Evolutionary conservation across 2,113 vertebrate species (phyloP).

Genomic region (Urocynchramus pylzowi): DNA sequence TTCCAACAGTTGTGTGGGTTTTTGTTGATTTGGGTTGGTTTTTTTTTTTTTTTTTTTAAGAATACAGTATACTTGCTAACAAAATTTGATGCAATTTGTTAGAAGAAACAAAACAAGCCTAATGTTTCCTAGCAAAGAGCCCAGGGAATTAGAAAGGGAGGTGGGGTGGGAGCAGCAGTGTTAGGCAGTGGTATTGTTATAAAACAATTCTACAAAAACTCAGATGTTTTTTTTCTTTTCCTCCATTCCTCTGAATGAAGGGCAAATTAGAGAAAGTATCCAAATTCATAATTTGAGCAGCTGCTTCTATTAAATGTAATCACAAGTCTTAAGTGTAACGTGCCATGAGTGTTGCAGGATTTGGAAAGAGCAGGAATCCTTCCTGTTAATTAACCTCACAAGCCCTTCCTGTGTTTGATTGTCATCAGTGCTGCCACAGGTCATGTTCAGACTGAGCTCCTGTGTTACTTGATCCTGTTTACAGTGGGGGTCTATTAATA

Average conservation of each 20-base stretch:
- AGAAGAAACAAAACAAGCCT: neutral
- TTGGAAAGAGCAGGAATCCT: neutral
- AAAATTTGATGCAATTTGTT: neutral
- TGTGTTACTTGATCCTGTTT: neutral
- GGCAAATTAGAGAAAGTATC: neutral
- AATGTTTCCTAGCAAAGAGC: neutral
- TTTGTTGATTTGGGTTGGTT: neutral
- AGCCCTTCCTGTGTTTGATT: neutral
- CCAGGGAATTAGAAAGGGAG: neutral
- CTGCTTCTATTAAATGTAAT: neutral
- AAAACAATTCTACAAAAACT: neutral
- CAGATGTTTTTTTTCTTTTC: neutral
- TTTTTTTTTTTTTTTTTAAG: neutral
- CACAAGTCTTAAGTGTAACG: neutral
- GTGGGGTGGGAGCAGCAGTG: neutral
- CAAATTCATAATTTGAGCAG: neutral
- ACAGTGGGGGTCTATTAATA: neutral
- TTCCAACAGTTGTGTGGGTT: neutral
- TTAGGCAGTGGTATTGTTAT: constrained; percentile 3
- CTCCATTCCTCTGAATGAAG: neutral
- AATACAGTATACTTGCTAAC: neutral
- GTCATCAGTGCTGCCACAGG: neutral
- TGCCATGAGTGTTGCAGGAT: neutral
- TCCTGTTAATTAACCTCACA: neutral
- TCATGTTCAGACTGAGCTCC: neutral